Base-by-base conservation (phyloP, 2,888 invertebrate genomes). In the Ariolimax columbianus region DNA sequence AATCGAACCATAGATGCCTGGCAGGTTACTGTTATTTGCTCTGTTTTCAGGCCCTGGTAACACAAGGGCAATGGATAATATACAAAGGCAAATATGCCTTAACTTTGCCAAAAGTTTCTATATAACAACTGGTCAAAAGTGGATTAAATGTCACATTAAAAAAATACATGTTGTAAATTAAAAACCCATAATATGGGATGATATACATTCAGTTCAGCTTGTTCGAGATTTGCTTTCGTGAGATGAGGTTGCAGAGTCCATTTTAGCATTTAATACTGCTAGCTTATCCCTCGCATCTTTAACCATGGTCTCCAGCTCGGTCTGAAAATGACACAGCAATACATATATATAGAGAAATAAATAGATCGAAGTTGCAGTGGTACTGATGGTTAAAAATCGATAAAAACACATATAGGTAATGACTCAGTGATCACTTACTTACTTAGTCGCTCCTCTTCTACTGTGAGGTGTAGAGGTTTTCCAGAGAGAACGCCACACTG, bases 291-390 rank as follows among this genome's bases (percentile, higher is more conserved):
- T 90, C 68, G 90, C 90, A 79, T 88, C 88, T 63, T 88, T 88
- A 33, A 91, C 59, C 72, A 91, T 87, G 11, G 87, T 84, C 68
- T 88, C 89, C 66, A 91, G 85, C 85, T 91, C 91, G 63, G 89
- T 89, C 91, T 91, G 66, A 30, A 66, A 43, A 6, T 19, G 14
- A 75, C 40, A 72, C 26, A 14, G 40, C 2, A 23, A 72, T 19
- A 40, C 14, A 19, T 3, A 70, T 19, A 33, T 30, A 7, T 17
- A 33, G n/a, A 6, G 33, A 6, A 68, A 68, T 14, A 68, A 17
- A 33, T n/a, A n/a, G n/a, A n/a, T n/a, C n/a, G n/a, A n/a, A n/a
- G n/a, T n/a, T n/a, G n/a, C n/a, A n/a, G n/a, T n/a, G n/a, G n/a
- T n/a, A n/a, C n/a, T n/a, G n/a, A n/a, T n/a, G n/a, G n/a, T n/a